Conservation (phyloP, 2,797 vertebrate species). For the Chrysocyon brachyurus region DNA sequence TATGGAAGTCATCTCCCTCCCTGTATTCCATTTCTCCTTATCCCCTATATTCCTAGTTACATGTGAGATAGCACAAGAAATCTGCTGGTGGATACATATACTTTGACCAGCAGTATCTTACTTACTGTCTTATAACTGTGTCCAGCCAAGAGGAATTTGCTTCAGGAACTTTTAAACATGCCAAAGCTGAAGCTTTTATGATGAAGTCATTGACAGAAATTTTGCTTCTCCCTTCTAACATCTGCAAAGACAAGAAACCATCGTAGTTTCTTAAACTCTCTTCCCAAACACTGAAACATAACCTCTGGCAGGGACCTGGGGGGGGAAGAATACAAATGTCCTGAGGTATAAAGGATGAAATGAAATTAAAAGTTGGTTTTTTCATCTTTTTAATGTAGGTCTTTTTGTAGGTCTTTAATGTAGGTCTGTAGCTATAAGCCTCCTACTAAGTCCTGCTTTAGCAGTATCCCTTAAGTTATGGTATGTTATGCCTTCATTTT, state of each 20-base stretch:
- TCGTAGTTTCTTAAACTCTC: slow-evolving; percentile 45
- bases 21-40: background rate
- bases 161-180: slow-evolving; percentile 98
- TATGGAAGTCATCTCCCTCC: background rate
- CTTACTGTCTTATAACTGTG: slow-evolving; percentile 98
- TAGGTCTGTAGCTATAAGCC: background rate
- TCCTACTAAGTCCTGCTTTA: background rate
- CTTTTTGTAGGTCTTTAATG: background rate
- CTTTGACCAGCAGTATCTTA: slow-evolving; percentile 73
- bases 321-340: background rate
- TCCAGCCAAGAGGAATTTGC: slow-evolving; percentile 99
- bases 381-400: background rate
- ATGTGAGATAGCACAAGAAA: background rate
- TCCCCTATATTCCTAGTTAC: background rate
- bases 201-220: slow-evolving; percentile 99
- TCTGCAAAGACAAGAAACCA: slow-evolving; percentile 88
- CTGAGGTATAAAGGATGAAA: background rate
- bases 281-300: background rate
- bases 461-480: background rate
- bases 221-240: slow-evolving; percentile 94
- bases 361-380: slow-evolving; percentile 5
- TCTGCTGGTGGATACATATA: background rate
- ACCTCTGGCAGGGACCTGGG: background rate
- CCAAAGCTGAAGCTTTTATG: slow-evolving; percentile 97
- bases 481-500: background rate